These are phyloP conservation scores for Macrobrachium rosenbergii DNA, from an alignment of 1,140 invertebrate species.

Conservation along the genomic window DNA sequence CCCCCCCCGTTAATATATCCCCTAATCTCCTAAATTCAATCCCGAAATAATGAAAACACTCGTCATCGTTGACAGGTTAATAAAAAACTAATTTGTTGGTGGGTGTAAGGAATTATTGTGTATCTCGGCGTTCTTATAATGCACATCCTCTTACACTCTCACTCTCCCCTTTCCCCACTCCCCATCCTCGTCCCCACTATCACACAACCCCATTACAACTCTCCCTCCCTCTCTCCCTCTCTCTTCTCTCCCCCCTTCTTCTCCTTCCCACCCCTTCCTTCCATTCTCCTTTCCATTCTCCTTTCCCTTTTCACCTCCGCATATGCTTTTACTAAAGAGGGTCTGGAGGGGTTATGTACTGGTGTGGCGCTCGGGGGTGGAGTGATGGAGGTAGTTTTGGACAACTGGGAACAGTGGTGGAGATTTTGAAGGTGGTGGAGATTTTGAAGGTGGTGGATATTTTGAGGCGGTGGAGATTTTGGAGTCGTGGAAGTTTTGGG, in stretches of 20 bases:
- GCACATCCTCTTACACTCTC: neutral
- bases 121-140: conserved; percentile 1
- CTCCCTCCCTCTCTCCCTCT: neutral
- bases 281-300: too few relatives aligned
- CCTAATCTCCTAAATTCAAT: conserved; percentile 54
- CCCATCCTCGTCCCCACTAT: neutral
- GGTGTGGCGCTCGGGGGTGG: too few relatives aligned
- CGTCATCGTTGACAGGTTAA: conserved; percentile 58
- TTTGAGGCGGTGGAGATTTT: too few relatives aligned
- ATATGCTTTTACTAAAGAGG: neutral
- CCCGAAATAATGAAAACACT: conserved; percentile 57
- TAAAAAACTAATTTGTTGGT: conserved; percentile 57
- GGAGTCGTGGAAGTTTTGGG: too few relatives aligned
- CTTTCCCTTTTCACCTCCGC: neutral
- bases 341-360: too few relatives aligned
- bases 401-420: too few relatives aligned
- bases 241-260: neutral
- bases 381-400: too few relatives aligned
- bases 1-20: conserved; percentile 28
- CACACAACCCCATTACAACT: neutral
- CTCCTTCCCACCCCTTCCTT: too few relatives aligned
- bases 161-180: neutral
- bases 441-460: too few relatives aligned
- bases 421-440: too few relatives aligned
- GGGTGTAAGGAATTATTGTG: conserved; percentile 44